phyloP scores from a whole-genome alignment of 2,888 invertebrate species.

The Andrena camellia region DNA sequence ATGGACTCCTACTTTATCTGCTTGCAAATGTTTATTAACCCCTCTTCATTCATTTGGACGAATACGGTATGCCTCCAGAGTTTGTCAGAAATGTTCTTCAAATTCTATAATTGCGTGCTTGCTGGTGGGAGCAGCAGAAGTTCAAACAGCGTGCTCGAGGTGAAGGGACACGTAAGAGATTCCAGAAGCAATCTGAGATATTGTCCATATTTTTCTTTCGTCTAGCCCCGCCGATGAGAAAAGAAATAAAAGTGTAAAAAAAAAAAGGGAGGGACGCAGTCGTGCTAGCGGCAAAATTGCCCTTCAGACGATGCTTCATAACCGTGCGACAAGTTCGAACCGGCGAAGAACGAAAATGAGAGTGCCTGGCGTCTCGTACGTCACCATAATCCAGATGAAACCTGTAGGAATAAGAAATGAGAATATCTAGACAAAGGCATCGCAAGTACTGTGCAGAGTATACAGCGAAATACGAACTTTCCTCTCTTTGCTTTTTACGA shows the following conservation, averaged over 20 bases:
- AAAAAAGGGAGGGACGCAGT: conserved; percentile 34
- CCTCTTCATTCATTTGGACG: too few species aligned
- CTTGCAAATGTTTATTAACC: too few species aligned
- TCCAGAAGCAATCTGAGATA: conserved; percentile 26
- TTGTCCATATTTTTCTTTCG: conserved; percentile 39
- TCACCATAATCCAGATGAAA: conserved; percentile 65
- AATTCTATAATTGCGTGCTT: neutral
- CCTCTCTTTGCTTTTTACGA: neutral
- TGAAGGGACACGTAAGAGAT: conserved; percentile 13
- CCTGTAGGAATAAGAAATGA: conserved; percentile 58
- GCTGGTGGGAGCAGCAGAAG: neutral
- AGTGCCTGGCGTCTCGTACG: conserved; percentile 63
- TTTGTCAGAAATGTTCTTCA: too few species aligned
- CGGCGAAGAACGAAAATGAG: conserved; percentile 66
- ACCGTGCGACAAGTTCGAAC: conserved; percentile 60
- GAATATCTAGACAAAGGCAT: conserved; percentile 58
- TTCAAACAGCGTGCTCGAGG: neutral
- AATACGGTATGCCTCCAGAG: too few species aligned
- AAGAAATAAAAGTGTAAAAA: conserved; percentile 47
- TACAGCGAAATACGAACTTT: conserved; percentile 37
- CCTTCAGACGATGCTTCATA: conserved; percentile 71
- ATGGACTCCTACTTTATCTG: too few species aligned
- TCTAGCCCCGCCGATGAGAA: conserved; percentile 21
- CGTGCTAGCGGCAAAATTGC: conserved; percentile 67
- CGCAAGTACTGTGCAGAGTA: conserved; percentile 42